These are phyloP conservation scores for Ichneumoninae sp. DNA, from an alignment of 2,888 invertebrate species.

Conservation along the genomic window DNA sequence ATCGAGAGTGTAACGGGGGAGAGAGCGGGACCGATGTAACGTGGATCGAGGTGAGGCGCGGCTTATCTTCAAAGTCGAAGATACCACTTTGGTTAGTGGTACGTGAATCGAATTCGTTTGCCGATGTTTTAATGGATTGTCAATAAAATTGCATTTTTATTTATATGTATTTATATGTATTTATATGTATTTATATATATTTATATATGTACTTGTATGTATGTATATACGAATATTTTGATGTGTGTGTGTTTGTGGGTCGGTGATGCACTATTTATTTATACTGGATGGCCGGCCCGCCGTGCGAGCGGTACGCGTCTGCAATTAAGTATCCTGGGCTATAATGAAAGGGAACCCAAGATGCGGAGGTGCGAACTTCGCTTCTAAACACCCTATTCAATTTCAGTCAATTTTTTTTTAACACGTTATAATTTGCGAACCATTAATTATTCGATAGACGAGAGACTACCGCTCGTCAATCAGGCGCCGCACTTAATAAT, in stretches of 20 bases:
- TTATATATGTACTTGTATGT: not conserved
- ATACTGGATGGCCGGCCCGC: not conserved
- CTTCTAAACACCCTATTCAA: constrained; percentile 22
- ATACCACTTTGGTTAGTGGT: constrained; percentile 37
- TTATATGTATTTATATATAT: not conserved
- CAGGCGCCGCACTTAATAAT: constrained; percentile 21
- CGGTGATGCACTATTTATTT: constrained; percentile 25
- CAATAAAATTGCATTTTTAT: constrained; percentile 43
- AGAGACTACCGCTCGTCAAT: constrained; percentile 29
- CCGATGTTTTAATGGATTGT: constrained; percentile 38
- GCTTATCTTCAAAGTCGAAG: constrained; percentile 66
- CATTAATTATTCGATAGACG: constrained; percentile 25
- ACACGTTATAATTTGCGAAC: constrained; percentile 11
- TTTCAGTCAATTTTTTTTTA: constrained; percentile 18
- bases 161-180: not conserved
- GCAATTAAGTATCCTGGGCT: not conserved
- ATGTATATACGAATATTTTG: not conserved
- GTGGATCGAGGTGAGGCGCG: constrained; percentile 34
- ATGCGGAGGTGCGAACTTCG: constrained; percentile 13
- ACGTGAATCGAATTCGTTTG: constrained; percentile 60
- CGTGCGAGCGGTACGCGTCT: not conserved
- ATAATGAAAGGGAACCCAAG: not conserved
- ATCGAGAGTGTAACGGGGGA: constrained; percentile 37
- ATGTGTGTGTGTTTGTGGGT: not conserved
- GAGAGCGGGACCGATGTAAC: constrained; percentile 3